Evolutionary conservation across 2,888 invertebrate species (phyloP).

Genomic region (Mythimna impura): DNA sequence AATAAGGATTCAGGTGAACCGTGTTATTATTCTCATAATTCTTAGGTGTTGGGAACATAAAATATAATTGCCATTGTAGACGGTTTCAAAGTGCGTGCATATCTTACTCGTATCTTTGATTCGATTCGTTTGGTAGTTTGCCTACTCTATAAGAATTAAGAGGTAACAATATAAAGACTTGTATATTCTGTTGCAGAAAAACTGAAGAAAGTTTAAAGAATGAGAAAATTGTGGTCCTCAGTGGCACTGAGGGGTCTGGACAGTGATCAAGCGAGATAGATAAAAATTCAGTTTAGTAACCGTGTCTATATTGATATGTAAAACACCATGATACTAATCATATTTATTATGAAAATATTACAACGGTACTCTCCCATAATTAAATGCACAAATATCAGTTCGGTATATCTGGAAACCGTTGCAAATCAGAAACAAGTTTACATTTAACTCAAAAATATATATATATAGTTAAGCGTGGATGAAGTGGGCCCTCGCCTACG

Average conservation of each 20-base stretch:
- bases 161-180: not conserved
- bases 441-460: not conserved
- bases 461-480: too few species aligned
- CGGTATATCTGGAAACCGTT: not conserved
- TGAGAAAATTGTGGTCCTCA: not conserved
- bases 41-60: conserved; percentile 39
- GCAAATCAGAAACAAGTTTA: not conserved
- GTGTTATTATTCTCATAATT: conserved; percentile 37
- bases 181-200: too few species aligned
- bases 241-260: not conserved
- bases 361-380: too few species aligned
- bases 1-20: conserved; percentile 54
- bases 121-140: conserved; percentile 14
- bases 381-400: not conserved
- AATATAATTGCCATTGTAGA: conserved; percentile 33
- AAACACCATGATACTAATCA: not conserved
- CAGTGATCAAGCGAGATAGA: not conserved
- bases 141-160: not conserved
- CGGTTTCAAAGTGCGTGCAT: conserved; percentile 18
- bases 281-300: too few species aligned
- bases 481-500: too few species aligned
- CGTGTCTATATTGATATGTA: not conserved
- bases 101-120: conserved; percentile 21
- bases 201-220: not conserved
- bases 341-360: not conserved